A percentile compares a stretch with the other conserved stretches of the same genome.
phyloP scores from a whole-genome alignment of 1,140 invertebrate species.

The Ips nitidus region DNA sequence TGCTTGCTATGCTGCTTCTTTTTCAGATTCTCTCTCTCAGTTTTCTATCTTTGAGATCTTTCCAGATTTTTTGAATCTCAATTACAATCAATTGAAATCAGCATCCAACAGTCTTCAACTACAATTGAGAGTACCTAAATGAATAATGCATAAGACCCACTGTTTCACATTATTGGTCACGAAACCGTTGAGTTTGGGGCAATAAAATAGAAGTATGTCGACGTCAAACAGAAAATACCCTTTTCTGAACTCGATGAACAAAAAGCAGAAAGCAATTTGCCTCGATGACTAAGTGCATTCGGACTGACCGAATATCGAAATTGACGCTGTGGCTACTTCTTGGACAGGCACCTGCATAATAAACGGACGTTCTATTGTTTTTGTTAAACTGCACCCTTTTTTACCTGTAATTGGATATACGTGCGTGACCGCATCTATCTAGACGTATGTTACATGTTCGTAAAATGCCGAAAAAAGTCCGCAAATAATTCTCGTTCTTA shows the following conservation, averaged over 20 bases:
- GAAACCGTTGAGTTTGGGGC: neutral
- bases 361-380: neutral
- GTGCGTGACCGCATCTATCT: neutral
- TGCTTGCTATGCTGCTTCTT: too few species aligned
- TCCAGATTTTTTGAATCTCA: too few species aligned
- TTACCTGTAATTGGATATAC: neutral
- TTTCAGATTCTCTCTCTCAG: too few species aligned
- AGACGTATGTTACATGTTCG: too few species aligned
- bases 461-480: too few species aligned
- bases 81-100: too few species aligned
- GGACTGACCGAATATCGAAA: neutral
- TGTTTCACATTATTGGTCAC: too few species aligned
- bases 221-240: neutral
- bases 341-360: neutral
- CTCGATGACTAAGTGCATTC: constrained; percentile 4
- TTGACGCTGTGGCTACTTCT: constrained; percentile 5
- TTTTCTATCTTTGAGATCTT: too few species aligned
- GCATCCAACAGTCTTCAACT: too few species aligned
- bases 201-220: neutral
- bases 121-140: too few species aligned
- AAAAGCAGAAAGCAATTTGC: constrained; percentile 4
- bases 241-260: neutral
- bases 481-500: too few species aligned
- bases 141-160: too few species aligned
- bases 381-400: neutral